Conservation (phyloP, 1,140 invertebrate genomes). For the Drosophila ogumai region DNA sequence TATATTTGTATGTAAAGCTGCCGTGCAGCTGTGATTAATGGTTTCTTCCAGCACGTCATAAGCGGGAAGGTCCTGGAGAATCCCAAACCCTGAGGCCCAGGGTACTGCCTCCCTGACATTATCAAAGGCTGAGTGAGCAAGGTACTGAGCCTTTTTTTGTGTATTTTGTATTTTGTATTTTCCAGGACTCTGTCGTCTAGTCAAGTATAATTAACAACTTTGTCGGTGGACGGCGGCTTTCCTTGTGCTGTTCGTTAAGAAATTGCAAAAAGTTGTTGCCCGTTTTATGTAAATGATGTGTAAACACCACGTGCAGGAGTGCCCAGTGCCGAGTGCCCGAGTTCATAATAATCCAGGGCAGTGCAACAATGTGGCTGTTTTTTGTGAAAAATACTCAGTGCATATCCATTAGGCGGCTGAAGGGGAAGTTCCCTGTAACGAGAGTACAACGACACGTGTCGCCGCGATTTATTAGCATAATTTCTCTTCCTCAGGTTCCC, state of each 20-base stretch:
- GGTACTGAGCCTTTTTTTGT: slow-evolving; percentile 40
- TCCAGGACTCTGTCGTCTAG: slow-evolving; percentile 59
- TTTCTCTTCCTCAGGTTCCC: slow-evolving; percentile 71
- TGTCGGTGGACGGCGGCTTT: slow-evolving; percentile 61
- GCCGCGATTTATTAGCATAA: slow-evolving; percentile 82
- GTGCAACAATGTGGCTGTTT: slow-evolving; percentile 31
- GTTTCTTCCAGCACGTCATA: slow-evolving; percentile 73
- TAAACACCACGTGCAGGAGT: slow-evolving; percentile 75
- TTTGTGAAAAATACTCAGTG: slow-evolving; percentile 62
- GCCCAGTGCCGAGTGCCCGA: slow-evolving; percentile 8
- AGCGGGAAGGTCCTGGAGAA: slow-evolving; percentile 57
- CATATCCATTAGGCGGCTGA: slow-evolving; percentile 68
- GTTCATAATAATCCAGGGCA: slow-evolving; percentile 47
- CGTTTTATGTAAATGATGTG: slow-evolving; percentile 83
- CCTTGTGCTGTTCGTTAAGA: slow-evolving; percentile 55
- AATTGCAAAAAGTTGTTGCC: slow-evolving; percentile 63
- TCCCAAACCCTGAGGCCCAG: slow-evolving; percentile 7
- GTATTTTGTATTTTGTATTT: slow-evolving; percentile 1
- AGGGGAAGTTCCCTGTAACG: slow-evolving; percentile 8
- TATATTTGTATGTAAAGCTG: slow-evolving; percentile 42
- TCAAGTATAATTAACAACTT: slow-evolving; percentile 84
- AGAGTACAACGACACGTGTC: slow-evolving; percentile 78
- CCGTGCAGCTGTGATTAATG: slow-evolving; percentile 72
- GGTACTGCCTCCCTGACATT: neutral
- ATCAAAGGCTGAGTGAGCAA: slow-evolving; percentile 40